Conservation (phyloP, 2,797 vertebrate species). For the Enteromius anoplus region DNA sequence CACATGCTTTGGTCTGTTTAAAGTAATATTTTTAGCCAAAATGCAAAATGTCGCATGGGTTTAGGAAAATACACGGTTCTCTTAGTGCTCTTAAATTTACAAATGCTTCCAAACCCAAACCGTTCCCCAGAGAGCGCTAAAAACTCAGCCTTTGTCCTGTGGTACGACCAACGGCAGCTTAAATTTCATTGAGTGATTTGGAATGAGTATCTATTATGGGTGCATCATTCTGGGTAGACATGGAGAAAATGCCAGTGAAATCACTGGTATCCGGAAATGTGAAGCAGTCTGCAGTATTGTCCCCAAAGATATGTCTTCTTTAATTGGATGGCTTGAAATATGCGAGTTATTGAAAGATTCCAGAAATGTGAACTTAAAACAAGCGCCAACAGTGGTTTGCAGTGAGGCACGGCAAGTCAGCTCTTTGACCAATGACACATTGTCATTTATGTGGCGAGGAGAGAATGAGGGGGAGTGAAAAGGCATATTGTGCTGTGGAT, state of each 20-base stretch:
- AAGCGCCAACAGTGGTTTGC: slow-evolving; percentile 67
- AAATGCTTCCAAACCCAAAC: slow-evolving; percentile 47
- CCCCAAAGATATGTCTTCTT: slow-evolving; percentile 45
- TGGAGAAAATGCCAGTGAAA: slow-evolving; percentile 26
- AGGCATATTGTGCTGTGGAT: slow-evolving; percentile 43
- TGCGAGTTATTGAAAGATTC: slow-evolving; percentile 66
- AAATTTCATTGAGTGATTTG: slow-evolving; percentile 46
- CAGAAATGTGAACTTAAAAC: slow-evolving; percentile 68
- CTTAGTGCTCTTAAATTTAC: slow-evolving; percentile 45
- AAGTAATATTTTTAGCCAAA: slow-evolving; percentile 14
- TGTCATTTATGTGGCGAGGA: slow-evolving; percentile 75
- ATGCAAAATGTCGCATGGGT: slow-evolving; percentile 21
- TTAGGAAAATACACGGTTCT: slow-evolving; percentile 37
- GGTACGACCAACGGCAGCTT: slow-evolving; percentile 40
- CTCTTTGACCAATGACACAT: slow-evolving; percentile 69
- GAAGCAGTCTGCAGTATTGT: slow-evolving; percentile 43
- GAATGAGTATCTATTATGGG: slow-evolving; percentile 38
- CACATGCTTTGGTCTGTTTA: slow-evolving; percentile 17
- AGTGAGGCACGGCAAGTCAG: slow-evolving; percentile 65
- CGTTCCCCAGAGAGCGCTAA: slow-evolving; percentile 42
- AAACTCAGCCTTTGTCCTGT: slow-evolving; percentile 46
- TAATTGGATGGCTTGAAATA: slow-evolving; percentile 64
- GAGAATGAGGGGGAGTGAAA: slow-evolving; percentile 39
- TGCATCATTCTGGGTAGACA: slow-evolving; percentile 46
- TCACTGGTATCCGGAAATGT: slow-evolving; percentile 25